Evolutionary conservation across 2,113 vertebrate genomes (phyloP), one percentile per base, ranked within the genome.

Genomic region (Trichechus manatus): DNA sequence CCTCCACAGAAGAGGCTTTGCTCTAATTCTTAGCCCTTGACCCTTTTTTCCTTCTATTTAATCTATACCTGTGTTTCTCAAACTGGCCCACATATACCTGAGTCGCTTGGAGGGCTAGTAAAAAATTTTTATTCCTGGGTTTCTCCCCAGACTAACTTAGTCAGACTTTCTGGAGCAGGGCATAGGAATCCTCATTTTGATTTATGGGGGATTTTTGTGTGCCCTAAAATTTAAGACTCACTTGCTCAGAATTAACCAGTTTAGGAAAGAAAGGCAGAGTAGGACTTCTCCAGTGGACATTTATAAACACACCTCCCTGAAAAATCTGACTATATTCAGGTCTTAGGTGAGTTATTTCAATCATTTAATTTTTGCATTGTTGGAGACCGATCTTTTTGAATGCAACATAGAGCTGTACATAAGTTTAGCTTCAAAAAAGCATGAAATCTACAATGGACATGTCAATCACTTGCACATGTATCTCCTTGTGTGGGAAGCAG

Each of bases 261-360:
- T 95, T 79, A 59, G 31, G 20, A 13, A 8, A 39, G 78, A 10
- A 90, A 29, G 1, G 4, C 63, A 47, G 39, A 5, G 19, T 56
- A 89, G 85, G 1, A 92, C 42, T 91, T 77, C 31, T 85, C n/a
- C 29, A 91, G 36, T 66, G 42, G 42, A 74, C 31, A 59, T 87
- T 87, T 78, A 29, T 90, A 64, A 95, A 93, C 15, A 64, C 10
- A 79, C 59, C 31, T 44, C 39, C 27, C 22, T 31, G 79, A 83
- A 93, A 83, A 93, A 39, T 92, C 25, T 64, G 20, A 15, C 4
- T n/a, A 50, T 53, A 77, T 44, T 89, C 92, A 84, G 50, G 47
- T 47, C 78, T 89, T 94, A 42, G 78, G 13, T 72, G 31, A 92
- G 64, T 85, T 68, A 80, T 61, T n/a, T 80, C 75, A 96, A 86